A percentile compares a stretch with the other conserved stretches of the same genome.
Conservation (phyloP, 2,797 vertebrate species). For the Alca torda region DNA sequence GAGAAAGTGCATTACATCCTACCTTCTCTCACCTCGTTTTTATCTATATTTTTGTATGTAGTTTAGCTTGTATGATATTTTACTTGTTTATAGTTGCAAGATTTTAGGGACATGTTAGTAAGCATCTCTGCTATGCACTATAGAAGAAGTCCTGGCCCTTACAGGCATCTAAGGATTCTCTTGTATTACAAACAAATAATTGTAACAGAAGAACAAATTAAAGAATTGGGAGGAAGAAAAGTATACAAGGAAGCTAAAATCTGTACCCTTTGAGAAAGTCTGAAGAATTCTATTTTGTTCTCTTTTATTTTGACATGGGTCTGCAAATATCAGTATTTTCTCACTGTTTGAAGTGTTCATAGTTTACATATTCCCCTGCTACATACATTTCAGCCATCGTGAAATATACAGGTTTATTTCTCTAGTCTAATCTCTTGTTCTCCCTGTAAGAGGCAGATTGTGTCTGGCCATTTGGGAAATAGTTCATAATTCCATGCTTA, state of each 20-base stretch:
- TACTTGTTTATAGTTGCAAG: neutral
- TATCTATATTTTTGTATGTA: neutral
- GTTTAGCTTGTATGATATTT: neutral
- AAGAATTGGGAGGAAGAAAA: neutral
- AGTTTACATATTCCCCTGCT: neutral
- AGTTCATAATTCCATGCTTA: slow-evolving; percentile 46
- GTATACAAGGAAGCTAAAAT: neutral
- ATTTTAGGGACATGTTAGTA: neutral
- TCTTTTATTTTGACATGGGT: too few relatives aligned
- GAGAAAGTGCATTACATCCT: neutral
- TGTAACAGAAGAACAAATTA: neutral
- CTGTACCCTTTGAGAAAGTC: neutral
- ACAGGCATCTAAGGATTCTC: neutral
- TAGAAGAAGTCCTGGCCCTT: neutral
- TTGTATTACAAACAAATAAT: neutral
- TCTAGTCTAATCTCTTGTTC: neutral
- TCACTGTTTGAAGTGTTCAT: neutral
- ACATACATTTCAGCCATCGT: neutral
- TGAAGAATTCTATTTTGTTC: neutral
- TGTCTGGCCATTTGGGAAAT: slow-evolving; percentile 36
- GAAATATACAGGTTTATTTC: neutral
- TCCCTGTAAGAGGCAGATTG: neutral
- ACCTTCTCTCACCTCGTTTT: neutral
- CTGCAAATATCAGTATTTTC: neutral
- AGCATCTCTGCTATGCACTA: neutral